phyloP scores from a whole-genome alignment of 2,797 vertebrate genomes.

The Paramormyrops hopkinsi region DNA sequence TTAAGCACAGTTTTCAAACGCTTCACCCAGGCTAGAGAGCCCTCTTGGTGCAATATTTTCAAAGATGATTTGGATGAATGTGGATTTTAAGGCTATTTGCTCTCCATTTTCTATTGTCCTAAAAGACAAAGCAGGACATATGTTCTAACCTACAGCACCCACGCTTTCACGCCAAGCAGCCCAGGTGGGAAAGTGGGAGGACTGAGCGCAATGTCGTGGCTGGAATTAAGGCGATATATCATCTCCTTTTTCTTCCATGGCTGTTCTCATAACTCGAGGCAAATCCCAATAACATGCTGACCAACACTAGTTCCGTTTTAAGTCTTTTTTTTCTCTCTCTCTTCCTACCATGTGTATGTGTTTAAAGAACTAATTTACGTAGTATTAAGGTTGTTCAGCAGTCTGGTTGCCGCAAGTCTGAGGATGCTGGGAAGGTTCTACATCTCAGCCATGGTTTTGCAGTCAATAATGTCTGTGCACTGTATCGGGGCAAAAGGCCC shows the following conservation, averaged over 20 bases:
- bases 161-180: neutral
- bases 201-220: slow-evolving; percentile 67
- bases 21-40: neutral
- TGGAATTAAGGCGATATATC: slow-evolving; percentile 76
- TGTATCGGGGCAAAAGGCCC: neutral
- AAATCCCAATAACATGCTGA: slow-evolving; percentile 32
- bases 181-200: slow-evolving; percentile 40
- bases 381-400: neutral
- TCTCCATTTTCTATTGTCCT: slow-evolving; percentile 40
- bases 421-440: neutral
- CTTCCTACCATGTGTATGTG: neutral
- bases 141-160: slow-evolving; percentile 32
- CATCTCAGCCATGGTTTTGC: neutral
- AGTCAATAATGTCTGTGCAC: neutral
- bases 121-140: slow-evolving; percentile 43
- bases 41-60: neutral
- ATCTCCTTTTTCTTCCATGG: slow-evolving; percentile 39
- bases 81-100: slow-evolving; percentile 54
- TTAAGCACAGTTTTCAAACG: neutral
- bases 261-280: slow-evolving; percentile 31
- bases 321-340: neutral
- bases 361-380: neutral
- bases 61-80: neutral
- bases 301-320: slow-evolving; percentile 34
- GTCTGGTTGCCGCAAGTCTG: neutral